phyloP scores from a whole-genome alignment of 2,797 vertebrate species.

The Tenualosa thibaudeaui region DNA sequence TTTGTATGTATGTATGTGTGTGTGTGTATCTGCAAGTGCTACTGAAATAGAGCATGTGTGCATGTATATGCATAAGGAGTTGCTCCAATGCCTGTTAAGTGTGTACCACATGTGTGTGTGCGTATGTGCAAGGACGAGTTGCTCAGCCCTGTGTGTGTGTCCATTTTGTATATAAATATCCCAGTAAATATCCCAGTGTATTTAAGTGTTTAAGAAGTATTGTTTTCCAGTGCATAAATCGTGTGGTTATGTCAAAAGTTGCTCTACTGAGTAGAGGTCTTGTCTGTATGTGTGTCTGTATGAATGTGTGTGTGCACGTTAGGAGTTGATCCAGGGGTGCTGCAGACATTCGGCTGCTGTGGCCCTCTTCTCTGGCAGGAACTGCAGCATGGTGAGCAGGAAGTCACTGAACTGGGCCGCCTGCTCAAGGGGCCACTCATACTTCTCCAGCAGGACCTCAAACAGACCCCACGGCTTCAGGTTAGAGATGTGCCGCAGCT shows the following conservation, averaged over 20 bases:
- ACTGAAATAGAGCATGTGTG: not conserved
- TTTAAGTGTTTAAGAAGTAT: not conserved
- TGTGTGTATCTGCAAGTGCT: not conserved
- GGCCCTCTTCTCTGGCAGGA: conserved; percentile 89
- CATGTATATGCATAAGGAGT: not conserved
- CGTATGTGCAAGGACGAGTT: conserved; percentile 15
- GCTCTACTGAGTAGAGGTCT: not conserved
- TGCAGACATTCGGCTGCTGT: conserved; percentile 91
- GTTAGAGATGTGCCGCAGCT: conserved; percentile 93
- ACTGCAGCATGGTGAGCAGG: conserved; percentile 93
- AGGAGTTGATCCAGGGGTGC: conserved; percentile 92
- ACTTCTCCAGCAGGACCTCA: conserved; percentile 96
- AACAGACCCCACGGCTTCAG: conserved; percentile 98
- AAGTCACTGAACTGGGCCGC: conserved; percentile 98
- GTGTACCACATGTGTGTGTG: not conserved
- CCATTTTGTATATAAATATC: not conserved
- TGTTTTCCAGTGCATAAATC: not conserved
- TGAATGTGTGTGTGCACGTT: conserved; percentile 55
- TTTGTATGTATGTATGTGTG: not conserved
- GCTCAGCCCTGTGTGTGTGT: conserved; percentile 5
- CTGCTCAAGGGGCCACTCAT: conserved; percentile 94
- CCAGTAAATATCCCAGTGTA: not conserved
- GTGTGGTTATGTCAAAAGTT: not conserved
- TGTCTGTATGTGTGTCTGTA: not conserved
- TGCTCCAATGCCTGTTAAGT: conserved; percentile 10